Conservation (phyloP, 2,113 vertebrate species). For the Charina bottae region DNA sequence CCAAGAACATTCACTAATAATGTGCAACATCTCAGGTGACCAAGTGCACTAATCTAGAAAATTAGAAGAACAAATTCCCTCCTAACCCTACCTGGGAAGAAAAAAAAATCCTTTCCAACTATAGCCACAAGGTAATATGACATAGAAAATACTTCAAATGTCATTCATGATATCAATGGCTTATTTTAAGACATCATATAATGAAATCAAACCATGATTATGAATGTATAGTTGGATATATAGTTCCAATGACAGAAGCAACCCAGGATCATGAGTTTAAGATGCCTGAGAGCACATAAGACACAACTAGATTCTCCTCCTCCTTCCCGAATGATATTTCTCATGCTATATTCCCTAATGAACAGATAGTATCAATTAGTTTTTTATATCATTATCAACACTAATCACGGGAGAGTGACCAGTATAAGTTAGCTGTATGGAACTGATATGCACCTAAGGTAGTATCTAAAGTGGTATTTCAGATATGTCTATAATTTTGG, state of each 20-base stretch:
- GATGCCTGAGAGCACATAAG: not conserved
- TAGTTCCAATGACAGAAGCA: not conserved
- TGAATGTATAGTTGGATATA: not conserved
- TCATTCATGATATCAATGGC: not conserved
- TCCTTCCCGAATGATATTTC: not conserved
- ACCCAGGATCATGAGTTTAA: not conserved
- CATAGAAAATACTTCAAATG: not conserved
- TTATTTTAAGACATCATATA: not conserved
- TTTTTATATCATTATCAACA: too few relatives aligned
- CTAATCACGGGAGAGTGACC: not conserved
- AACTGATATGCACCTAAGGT: too few relatives aligned
- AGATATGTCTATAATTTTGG: not conserved
- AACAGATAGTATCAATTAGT: not conserved
- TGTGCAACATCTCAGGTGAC: not conserved
- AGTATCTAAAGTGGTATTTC: not conserved
- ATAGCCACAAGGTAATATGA: not conserved
- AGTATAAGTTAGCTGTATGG: not conserved
- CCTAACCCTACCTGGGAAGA: not conserved
- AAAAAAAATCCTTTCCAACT: not conserved
- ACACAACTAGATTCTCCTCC: not conserved
- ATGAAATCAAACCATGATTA: not conserved
- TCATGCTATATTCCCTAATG: not conserved
- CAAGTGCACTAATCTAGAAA: not conserved
- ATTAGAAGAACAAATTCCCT: not conserved
- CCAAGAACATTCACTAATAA: not conserved